phyloP scores from a whole-genome alignment of 2,113 vertebrate species.

The Seriola rivoliana region DNA sequence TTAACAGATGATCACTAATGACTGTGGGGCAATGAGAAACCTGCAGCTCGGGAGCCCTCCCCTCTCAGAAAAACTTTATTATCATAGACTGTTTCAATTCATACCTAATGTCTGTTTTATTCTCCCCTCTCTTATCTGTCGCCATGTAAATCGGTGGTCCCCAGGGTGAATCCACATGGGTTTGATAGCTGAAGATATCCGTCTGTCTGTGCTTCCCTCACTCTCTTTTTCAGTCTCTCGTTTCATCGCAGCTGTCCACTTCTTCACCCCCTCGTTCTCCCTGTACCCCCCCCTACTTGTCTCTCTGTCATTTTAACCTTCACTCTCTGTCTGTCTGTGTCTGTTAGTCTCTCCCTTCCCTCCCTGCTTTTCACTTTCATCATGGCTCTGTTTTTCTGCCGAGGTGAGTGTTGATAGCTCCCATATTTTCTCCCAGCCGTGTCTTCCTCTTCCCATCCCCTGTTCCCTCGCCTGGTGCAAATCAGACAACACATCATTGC shows the following conservation, averaged over 20 bases:
- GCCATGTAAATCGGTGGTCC: constrained; percentile 12
- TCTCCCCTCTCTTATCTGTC: constrained; percentile 12
- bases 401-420: constrained; percentile 77
- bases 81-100: constrained; percentile 9
- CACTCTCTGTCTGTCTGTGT: constrained; percentile 66
- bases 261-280: constrained; percentile 25
- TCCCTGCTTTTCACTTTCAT: constrained; percentile 68
- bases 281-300: constrained; percentile 44
- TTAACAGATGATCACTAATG: constrained; percentile 45
- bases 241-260: constrained; percentile 68
- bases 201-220: constrained; percentile 30
- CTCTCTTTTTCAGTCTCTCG: constrained; percentile 45
- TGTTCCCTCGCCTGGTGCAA: constrained; percentile 31
- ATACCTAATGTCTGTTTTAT: constrained; percentile 10
- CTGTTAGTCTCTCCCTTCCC: constrained; percentile 51
- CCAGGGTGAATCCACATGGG: constrained; percentile 22
- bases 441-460: not conserved
- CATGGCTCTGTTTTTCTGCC: constrained; percentile 55
- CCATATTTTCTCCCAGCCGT: constrained; percentile 52
- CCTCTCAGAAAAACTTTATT: not conserved
- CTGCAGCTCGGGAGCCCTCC: constrained; percentile 1
- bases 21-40: constrained; percentile 24
- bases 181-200: constrained; percentile 37
- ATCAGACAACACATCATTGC: constrained; percentile 66
- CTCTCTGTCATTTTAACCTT: constrained; percentile 74